Evolutionary conservation across 2,888 invertebrate genomes (phyloP), one percentile per base, ranked within the genome.

Genomic region (Idaea biselata): DNA sequence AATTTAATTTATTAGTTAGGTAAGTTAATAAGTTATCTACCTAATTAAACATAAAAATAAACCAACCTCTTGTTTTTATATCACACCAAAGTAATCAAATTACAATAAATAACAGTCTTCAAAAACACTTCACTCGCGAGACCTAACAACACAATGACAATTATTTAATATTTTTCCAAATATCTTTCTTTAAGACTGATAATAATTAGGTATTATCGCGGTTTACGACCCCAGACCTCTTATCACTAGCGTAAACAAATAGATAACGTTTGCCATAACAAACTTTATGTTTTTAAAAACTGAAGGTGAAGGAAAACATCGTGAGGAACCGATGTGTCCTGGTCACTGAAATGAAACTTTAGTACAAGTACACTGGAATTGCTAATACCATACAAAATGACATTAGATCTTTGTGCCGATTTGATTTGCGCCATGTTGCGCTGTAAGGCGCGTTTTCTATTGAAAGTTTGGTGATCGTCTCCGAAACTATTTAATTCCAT

Each of bases 211-310:
- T 80, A 76, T 74, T 69, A 66, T 57, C 18, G 11, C 65, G 72
- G 83, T 86, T 87, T 82, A 85, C 60, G 86, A 87, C 86, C 87
- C 69, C 66, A 66, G 57, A 18, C 18, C 59, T 66, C 62, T 72
- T 76, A 71, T 68, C 69, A 56, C 25, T 55, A 56, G 16, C 3
- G 58, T 66, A 66, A 60, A 65, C 63, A 68, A 68, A 68, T 31
- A 64, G 55, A 44, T 44, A 44, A 44, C 7, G 44, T 1, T 8
- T 44, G 44, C 44, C 44, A 44, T 44, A 3, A 44, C 14, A 44
- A 11, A 44, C 44, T 44, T 3, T 44, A 44, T 44, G 5, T 3
- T 25, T 5, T 3, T 25, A 25, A 25, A 3, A 5, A 25, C 25
- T 25, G 25, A 25, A 25, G 3, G 25, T 25, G 25, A 25, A 25